Conservation (phyloP, 1,140 invertebrate species). For the Orchesella cincta region DNA sequence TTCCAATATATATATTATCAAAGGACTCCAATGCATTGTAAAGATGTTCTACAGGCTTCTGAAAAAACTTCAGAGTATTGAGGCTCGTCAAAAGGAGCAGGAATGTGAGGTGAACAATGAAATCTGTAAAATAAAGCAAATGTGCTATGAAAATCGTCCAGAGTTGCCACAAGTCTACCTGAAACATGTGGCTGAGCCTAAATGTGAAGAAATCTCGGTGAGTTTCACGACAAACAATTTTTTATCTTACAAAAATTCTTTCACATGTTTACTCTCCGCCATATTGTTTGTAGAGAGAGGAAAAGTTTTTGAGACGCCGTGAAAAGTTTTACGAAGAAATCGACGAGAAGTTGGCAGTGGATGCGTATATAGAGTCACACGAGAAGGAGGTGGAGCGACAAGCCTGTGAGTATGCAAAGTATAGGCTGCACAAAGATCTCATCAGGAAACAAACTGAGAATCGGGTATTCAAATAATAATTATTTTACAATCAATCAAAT, state of each 20-base stretch:
- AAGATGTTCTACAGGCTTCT: slow-evolving; percentile 36
- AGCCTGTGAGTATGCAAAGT: slow-evolving; percentile 46
- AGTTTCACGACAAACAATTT: background rate
- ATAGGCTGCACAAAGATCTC: slow-evolving; percentile 34
- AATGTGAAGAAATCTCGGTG: slow-evolving; percentile 25
- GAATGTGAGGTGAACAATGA: slow-evolving; percentile 22
- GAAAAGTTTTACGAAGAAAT: slow-evolving; percentile 41
- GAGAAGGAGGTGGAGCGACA: slow-evolving; percentile 48
- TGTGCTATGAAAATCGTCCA: slow-evolving; percentile 16
- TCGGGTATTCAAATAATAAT: slow-evolving; percentile 30
- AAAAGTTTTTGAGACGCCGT: slow-evolving; percentile 24
- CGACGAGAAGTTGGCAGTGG: slow-evolving; percentile 39
- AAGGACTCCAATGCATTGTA: background rate
- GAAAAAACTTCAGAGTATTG: slow-evolving; percentile 30
- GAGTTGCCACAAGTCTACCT: slow-evolving; percentile 22
- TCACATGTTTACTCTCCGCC: slow-evolving; percentile 1
- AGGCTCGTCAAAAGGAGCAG: slow-evolving; percentile 33
- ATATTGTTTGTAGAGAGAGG: slow-evolving; percentile 29
- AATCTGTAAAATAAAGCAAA: slow-evolving; percentile 6
- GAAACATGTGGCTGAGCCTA: slow-evolving; percentile 34
- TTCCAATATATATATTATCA: too few relatives aligned
- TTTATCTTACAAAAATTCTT: background rate
- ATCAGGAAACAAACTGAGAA: slow-evolving; percentile 44
- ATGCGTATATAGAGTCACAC: slow-evolving; percentile 44
- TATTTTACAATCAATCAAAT: background rate